These are phyloP conservation scores for Gambusia yucatana DNA, from an alignment of 2,797 vertebrate genomes.

Conservation along the genomic window DNA sequence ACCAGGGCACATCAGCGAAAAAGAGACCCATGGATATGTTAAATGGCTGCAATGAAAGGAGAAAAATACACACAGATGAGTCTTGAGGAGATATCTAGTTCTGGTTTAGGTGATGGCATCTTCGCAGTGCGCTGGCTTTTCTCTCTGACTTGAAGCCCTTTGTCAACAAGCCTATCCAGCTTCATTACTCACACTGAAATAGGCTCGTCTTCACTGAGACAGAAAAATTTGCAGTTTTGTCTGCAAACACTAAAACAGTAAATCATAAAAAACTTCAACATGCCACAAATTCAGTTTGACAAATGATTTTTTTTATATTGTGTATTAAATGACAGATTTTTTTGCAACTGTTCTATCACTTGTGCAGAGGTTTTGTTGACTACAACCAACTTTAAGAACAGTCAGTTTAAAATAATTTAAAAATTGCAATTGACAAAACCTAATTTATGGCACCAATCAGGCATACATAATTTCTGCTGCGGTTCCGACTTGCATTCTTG, in stretches of 20 bases:
- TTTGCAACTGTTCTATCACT: neutral
- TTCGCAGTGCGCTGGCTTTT: slow-evolving; percentile 34
- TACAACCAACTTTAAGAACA: no score
- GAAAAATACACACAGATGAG: neutral
- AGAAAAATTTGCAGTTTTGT: slow-evolving; percentile 12
- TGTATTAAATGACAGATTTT: neutral
- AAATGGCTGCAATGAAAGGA: slow-evolving; percentile 1
- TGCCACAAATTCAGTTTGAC: neutral
- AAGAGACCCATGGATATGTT: neutral
- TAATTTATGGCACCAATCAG: neutral
- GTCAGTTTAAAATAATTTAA: neutral
- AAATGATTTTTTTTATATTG: neutral
- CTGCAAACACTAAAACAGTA: neutral
- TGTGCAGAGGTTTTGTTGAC: neutral
- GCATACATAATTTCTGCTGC: neutral
- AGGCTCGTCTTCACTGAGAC: slow-evolving; percentile 20
- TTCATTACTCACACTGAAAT: slow-evolving; percentile 51
- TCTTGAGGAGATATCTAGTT: neutral
- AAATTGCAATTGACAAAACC: neutral
- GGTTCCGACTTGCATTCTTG: neutral
- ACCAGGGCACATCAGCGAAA: neutral
- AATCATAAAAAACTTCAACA: neutral
- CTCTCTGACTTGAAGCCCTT: slow-evolving; percentile 30
- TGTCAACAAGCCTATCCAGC: slow-evolving; percentile 41
- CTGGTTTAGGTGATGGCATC: slow-evolving; percentile 47